These are phyloP conservation scores for Falcaria lacertinaria DNA, from an alignment of 2,888 invertebrate species.

Conservation along the genomic window DNA sequence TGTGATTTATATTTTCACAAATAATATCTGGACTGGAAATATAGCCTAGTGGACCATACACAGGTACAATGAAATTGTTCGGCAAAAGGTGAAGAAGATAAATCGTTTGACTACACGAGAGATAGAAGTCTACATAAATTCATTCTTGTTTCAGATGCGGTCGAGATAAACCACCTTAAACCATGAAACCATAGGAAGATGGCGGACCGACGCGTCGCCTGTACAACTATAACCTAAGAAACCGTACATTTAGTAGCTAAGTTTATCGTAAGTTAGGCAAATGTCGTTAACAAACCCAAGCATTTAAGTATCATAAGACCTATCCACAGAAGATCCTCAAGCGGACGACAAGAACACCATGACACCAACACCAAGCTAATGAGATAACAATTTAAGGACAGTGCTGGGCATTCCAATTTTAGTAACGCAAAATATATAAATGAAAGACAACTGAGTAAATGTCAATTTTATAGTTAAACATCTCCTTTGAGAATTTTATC, in stretches of 20 bases:
- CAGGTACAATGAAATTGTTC: too few relatives aligned
- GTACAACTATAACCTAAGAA: slow-evolving; percentile 58
- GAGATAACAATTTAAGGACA: slow-evolving; percentile 19
- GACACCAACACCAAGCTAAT: slow-evolving; percentile 7
- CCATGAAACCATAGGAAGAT: slow-evolving; percentile 56
- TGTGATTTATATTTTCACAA: too few relatives aligned
- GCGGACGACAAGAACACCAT: slow-evolving; percentile 6
- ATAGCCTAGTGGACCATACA: too few relatives aligned
- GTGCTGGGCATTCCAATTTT: slow-evolving; percentile 73
- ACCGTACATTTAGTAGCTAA: slow-evolving; percentile 72
- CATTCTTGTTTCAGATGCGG: slow-evolving; percentile 63
- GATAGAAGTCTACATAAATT: too few relatives aligned
- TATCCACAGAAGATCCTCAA: slow-evolving; percentile 21
- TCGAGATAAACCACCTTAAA: slow-evolving; percentile 40
- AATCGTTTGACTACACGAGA: too few relatives aligned
- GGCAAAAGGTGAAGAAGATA: too few relatives aligned
- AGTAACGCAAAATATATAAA: slow-evolving; percentile 49
- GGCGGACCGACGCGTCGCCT: slow-evolving; percentile 46
- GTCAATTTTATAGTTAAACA: slow-evolving; percentile 34
- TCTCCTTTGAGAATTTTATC: slow-evolving; percentile 47
- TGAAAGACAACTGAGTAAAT: slow-evolving; percentile 56
- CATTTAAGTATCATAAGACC: slow-evolving; percentile 58
- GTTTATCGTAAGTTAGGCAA: slow-evolving; percentile 51
- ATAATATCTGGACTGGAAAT: too few relatives aligned
- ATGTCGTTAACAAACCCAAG: slow-evolving; percentile 54